Evolutionary conservation across 2,888 invertebrate species (phyloP), one percentile per base, ranked within the genome.

Genomic region (Meteorus colon): DNA sequence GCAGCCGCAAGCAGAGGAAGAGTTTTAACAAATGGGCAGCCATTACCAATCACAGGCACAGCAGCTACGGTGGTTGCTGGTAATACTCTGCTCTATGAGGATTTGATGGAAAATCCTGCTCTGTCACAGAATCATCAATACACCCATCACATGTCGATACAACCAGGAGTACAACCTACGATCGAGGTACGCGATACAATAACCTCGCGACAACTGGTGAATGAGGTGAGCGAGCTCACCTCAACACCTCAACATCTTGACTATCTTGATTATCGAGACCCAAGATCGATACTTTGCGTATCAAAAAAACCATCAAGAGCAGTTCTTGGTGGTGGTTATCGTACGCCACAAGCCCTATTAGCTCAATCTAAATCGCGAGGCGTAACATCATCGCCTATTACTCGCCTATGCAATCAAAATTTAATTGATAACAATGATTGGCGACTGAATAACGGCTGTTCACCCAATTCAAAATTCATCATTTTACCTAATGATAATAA

Each of bases 81-180:
- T 91, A 91, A 75, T 91, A 77, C 93, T 0, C 94, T 95, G 59
- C 91, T 95, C 75, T 96, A 96, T 91, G 96, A 96, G 90, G 96
- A 96, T 90, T 92, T 92, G 79, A 95, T 94, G 86, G 95, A 94
- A 89, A 92, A 93, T 81, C 91, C 91, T 83, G 90, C 91, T 45
- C 89, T 91, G 78, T 89, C 91, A 76, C 89, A 91, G 80, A 90
- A 86, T 68, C 87, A 88, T 80, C 86, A 86, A 80, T 87, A 87
- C 78, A 81, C 87, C 81, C 86, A 86, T 79, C 87, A 87, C 78
- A 81, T 86, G 77, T 70, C 80, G 66, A 82, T 80, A 60, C 84
- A 84, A 73, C 77, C 80, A 62, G 79, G 83, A 73, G 84, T 83
- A 79, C 87, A 87, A 82, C 86, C 88, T 82, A 88, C 88, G 86